These are phyloP conservation scores for Andrena haemorrhoa DNA, from an alignment of 2,888 invertebrate genomes.

Conservation along the genomic window DNA sequence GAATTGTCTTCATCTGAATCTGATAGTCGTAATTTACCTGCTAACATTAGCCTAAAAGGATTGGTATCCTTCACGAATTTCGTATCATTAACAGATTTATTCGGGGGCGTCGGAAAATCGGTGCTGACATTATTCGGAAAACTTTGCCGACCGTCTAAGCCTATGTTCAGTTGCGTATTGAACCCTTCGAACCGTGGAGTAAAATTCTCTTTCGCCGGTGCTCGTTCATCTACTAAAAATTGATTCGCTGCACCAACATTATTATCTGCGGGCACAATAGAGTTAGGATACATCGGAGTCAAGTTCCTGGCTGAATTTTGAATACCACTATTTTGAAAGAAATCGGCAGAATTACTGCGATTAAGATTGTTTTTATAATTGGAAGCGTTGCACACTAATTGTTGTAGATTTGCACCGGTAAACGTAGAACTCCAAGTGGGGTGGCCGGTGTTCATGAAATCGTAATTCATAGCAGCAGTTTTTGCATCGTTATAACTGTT, in stretches of 20 bases:
- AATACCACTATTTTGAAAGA: background rate
- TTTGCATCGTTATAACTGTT: background rate
- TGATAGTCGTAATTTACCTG: slow-evolving; percentile 16
- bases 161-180: background rate
- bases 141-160: background rate
- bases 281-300: background rate
- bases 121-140: background rate
- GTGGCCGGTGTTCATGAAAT: background rate
- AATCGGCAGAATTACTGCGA: background rate
- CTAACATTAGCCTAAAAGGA: slow-evolving; percentile 52
- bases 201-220: background rate
- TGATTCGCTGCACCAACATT: background rate
- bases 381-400: background rate
- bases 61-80: slow-evolving; percentile 55
- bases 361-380: background rate
- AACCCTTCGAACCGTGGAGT: slow-evolving; percentile 2
- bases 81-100: background rate
- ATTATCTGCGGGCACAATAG: background rate
- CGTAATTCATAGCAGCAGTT: background rate
- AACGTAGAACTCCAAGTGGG: background rate
- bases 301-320: background rate
- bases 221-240: background rate
- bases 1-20: slow-evolving; percentile 10
- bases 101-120: background rate
- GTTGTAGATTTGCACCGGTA: background rate